Percentiles rank a stretch among this genome's conserved stretches.
Conservation (phyloP, 2,888 invertebrate species). For the Tetragnatha montana region DNA sequence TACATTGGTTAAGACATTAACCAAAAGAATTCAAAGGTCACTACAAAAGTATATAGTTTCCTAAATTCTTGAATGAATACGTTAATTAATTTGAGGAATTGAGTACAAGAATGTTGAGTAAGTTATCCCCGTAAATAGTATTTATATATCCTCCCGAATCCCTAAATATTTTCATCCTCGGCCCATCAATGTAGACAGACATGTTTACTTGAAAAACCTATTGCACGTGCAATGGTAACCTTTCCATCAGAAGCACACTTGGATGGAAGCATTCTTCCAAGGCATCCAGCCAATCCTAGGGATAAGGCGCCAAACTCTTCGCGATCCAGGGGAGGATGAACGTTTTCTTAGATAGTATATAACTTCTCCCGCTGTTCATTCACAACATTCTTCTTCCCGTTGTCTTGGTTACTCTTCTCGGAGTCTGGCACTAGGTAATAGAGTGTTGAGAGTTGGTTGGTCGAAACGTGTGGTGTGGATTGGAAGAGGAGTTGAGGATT, state of each 20-base stretch:
- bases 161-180: no score
- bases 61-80: no score
- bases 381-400: constrained; percentile 37
- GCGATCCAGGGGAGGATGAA: not conserved
- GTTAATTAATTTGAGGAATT: no score
- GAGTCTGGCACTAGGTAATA: constrained; percentile 17
- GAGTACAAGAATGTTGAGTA: no score
- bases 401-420: constrained; percentile 10
- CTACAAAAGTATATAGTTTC: no score
- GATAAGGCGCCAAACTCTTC: constrained; percentile 55
- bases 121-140: no score
- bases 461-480: not conserved
- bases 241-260: not conserved
- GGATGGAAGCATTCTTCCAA: constrained; percentile 6
- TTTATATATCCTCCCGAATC: no score
- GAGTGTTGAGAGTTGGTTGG: no score
- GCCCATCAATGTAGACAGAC: no score
- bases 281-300: constrained; percentile 14
- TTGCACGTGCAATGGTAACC: not conserved
- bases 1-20: no score
- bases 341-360: constrained; percentile 25
- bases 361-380: constrained; percentile 36
- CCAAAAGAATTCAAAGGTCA: no score
- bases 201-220: not conserved
- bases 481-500: no score